Percentiles rank a stretch among this genome's conserved stretches.
Conservation (phyloP, 2,113 vertebrate genomes). For the Archocentrus centrarchus region DNA sequence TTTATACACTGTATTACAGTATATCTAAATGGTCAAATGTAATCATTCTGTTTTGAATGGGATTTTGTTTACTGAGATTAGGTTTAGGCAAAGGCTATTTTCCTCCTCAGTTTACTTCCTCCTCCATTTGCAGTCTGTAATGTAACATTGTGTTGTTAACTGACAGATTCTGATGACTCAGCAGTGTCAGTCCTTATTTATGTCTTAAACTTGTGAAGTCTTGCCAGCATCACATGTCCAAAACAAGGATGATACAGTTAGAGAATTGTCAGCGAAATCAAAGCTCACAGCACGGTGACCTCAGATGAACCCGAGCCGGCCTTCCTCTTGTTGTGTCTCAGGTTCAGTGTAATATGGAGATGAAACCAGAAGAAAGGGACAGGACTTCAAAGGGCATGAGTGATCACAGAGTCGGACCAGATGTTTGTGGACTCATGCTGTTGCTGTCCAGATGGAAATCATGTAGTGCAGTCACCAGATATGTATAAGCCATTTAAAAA, state of each 20-base stretch:
- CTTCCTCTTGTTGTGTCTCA: slow-evolving; percentile 42
- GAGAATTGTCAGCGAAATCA: background rate
- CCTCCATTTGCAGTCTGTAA: background rate
- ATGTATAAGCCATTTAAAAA: background rate
- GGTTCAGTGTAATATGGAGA: slow-evolving; percentile 86
- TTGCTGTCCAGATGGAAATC: slow-evolving; percentile 42
- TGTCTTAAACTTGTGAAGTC: background rate
- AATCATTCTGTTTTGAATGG: background rate
- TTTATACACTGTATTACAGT: no score
- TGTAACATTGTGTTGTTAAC: background rate
- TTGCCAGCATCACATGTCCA: background rate
- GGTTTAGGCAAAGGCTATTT: background rate
- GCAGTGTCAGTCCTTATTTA: background rate
- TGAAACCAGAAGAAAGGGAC: slow-evolving; percentile 84
- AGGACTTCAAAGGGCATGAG: slow-evolving; percentile 82
- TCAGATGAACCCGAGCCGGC: background rate
- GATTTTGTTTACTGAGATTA: background rate
- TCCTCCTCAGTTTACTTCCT: background rate
- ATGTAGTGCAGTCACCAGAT: background rate
- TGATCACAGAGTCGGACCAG: slow-evolving; percentile 86
- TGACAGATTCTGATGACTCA: background rate
- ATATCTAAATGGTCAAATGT: no score
- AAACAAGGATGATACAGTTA: no score
- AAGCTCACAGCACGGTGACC: background rate
- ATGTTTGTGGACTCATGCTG: slow-evolving; percentile 72